Evolutionary conservation across 2,797 vertebrate genomes (phyloP).

Genomic region (Pangasius sanitwongsei): DNA sequence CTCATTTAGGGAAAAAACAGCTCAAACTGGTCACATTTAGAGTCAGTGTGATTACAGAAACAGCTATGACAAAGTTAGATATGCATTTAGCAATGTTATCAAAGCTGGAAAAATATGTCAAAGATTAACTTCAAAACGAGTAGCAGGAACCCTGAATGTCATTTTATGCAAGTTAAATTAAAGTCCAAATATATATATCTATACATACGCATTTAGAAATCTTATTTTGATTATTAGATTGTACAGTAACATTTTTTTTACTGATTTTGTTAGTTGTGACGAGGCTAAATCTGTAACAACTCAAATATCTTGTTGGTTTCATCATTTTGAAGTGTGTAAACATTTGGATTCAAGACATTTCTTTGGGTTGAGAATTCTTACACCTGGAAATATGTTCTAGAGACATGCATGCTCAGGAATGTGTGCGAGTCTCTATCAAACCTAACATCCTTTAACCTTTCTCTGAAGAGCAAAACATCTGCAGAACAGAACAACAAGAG

Average conservation of each 20-base stretch:
- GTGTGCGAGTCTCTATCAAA: conserved; percentile 5
- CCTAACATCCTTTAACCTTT: conserved; percentile 28
- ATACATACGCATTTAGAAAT: not conserved
- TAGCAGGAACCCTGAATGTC: no score
- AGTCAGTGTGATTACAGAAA: not conserved
- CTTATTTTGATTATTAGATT: not conserved
- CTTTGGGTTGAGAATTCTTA: not conserved
- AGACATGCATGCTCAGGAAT: not conserved
- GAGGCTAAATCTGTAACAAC: not conserved
- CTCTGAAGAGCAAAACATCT: conserved; percentile 50
- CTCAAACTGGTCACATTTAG: not conserved
- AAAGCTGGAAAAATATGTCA: no score
- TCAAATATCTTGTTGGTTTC: not conserved
- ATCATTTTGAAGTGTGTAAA: not conserved
- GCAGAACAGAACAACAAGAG: conserved; percentile 43
- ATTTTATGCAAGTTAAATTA: no score
- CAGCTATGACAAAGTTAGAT: not conserved
- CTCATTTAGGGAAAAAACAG: not conserved
- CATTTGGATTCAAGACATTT: not conserved
- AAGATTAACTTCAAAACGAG: no score
- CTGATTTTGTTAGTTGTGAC: no score
- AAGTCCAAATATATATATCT: not conserved
- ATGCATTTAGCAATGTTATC: not conserved
- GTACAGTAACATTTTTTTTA: not conserved
- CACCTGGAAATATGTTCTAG: not conserved